Percentiles rank a stretch among this genome's conserved stretches.
These are phyloP conservation scores for Apodemia arnacis DNA, from an alignment of 2,888 invertebrate species.

Conservation along the genomic window DNA sequence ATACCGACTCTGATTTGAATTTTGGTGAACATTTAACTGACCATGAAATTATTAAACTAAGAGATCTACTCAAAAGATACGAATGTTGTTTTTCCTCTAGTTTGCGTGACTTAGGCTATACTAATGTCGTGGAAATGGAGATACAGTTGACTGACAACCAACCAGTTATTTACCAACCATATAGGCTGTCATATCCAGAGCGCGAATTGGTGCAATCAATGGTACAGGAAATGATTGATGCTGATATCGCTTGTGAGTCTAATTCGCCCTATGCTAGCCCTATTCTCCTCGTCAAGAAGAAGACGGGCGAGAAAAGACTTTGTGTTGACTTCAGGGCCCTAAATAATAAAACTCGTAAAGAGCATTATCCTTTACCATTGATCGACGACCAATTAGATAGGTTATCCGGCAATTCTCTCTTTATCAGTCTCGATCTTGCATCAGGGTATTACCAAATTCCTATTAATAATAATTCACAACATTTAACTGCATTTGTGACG, in stretches of 20 bases:
- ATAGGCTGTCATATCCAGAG: slow-evolving; percentile 2
- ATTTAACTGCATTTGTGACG: too few species aligned
- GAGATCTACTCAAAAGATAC: neutral
- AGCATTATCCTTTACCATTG: slow-evolving; percentile 21
- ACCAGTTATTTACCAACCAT: slow-evolving; percentile 26
- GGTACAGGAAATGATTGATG: slow-evolving; percentile 29
- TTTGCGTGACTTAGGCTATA: neutral
- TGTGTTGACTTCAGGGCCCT: slow-evolving; percentile 13
- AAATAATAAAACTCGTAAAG: neutral
- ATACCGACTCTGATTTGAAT: neutral
- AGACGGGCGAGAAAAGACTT: slow-evolving; percentile 33
- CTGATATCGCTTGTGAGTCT: slow-evolving; percentile 19
- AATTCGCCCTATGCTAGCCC: slow-evolving; percentile 51
- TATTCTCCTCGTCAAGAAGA: slow-evolving; percentile 74
- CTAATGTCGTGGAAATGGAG: neutral
- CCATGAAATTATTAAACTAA: neutral
- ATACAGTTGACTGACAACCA: neutral
- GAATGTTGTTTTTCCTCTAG: neutral
- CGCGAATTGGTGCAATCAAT: slow-evolving; percentile 19
- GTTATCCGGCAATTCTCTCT: slow-evolving; percentile 43
- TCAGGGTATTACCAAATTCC: too few species aligned
- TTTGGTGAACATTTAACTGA: neutral
- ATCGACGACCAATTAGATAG: slow-evolving; percentile 33
- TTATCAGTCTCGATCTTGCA: too few species aligned
- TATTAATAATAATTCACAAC: too few species aligned